These are phyloP conservation scores for Drosophila neonasuta DNA, from an alignment of 2,888 invertebrate genomes.

Conservation along the genomic window DNA sequence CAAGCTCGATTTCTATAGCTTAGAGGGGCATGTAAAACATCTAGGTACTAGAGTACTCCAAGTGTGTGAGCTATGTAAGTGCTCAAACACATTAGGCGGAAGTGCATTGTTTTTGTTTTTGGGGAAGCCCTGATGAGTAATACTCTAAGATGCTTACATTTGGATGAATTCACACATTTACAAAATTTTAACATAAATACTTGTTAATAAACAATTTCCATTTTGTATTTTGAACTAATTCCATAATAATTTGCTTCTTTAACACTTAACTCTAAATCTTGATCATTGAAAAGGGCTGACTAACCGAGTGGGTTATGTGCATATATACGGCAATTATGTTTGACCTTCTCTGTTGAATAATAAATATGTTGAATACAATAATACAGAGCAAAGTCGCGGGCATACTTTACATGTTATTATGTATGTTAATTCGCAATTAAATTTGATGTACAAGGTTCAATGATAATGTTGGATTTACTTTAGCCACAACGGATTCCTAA, in stretches of 20 bases:
- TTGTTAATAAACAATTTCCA: background rate
- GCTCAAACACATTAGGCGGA: conserved; percentile 18
- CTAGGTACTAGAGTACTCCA: conserved; percentile 5
- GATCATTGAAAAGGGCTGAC: conserved; percentile 2
- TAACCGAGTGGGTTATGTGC: background rate
- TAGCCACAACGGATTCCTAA: background rate
- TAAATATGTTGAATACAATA: conserved; percentile 19
- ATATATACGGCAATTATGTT: conserved; percentile 2
- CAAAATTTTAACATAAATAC: background rate
- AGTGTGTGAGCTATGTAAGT: background rate
- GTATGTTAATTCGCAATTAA: conserved; percentile 19
- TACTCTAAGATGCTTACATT: background rate
- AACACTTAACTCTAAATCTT: background rate
- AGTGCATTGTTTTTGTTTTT: conserved; percentile 3
- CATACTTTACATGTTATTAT: background rate
- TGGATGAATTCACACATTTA: too few species aligned
- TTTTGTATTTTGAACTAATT: background rate
- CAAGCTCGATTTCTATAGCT: conserved; percentile 6
- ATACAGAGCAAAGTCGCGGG: conserved; percentile 29
- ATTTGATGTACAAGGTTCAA: conserved; percentile 16
- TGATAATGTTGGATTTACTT: conserved; percentile 13
- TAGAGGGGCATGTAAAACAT: background rate
- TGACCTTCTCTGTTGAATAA: conserved; percentile 18
- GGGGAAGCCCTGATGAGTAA: conserved; percentile 20
- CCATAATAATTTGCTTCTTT: background rate